Conservation (phyloP, 2,797 vertebrate genomes). For the Chaetodon trifasciatus region DNA sequence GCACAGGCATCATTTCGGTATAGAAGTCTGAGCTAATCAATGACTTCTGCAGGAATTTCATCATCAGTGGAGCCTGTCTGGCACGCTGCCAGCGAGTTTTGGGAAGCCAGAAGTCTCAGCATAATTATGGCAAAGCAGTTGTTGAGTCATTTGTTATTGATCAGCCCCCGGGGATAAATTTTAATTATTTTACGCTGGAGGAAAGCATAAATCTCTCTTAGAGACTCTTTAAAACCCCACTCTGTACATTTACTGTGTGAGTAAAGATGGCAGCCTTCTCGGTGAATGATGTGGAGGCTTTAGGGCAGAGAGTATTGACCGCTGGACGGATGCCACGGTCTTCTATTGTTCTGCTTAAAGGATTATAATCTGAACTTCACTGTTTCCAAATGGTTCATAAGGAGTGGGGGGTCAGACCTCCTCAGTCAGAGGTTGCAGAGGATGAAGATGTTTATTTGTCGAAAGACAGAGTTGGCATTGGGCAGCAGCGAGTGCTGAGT, state of each 20-base stretch:
- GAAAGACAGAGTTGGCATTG: neutral
- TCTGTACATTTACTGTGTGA: neutral
- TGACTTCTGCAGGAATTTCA: neutral
- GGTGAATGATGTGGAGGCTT: slow-evolving; percentile 4
- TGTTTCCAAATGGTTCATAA: slow-evolving; percentile 2
- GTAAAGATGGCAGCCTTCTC: slow-evolving; percentile 16
- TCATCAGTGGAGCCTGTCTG: neutral
- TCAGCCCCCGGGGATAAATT: neutral
- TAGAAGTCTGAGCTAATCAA: neutral
- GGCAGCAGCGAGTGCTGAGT: neutral
- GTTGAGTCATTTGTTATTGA: slow-evolving; percentile 18
- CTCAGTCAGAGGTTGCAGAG: neutral
- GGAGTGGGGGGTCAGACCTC: neutral
- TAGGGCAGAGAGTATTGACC: slow-evolving; percentile 9
- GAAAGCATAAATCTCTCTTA: neutral
- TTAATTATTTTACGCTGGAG: neutral
- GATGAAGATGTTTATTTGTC: neutral
- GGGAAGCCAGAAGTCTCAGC: neutral
- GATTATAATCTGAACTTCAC: slow-evolving; percentile 8
- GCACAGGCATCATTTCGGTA: neutral
- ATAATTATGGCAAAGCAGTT: neutral
- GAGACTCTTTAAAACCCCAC: neutral
- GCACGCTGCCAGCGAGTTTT: neutral
- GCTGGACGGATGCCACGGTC: slow-evolving; percentile 27
- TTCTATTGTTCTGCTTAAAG: neutral